Conservation (phyloP, 2,113 vertebrate genomes). For the Tupaia chinensis region DNA sequence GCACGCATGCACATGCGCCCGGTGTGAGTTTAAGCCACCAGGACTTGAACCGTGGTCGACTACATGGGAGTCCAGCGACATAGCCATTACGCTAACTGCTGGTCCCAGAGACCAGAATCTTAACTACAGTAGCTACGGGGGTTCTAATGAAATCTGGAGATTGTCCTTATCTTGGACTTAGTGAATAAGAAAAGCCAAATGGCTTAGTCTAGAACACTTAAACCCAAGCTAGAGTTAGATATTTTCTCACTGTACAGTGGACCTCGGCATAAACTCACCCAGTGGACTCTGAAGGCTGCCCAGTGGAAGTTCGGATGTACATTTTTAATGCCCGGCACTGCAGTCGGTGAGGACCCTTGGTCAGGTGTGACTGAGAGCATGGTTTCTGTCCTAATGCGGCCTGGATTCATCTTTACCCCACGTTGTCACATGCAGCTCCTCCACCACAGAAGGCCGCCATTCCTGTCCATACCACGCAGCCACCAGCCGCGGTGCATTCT, state of each 20-base stretch:
- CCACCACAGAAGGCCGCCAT: no score
- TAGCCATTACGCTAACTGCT: no score
- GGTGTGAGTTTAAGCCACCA: no score
- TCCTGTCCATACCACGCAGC: background rate
- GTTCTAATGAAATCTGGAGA: background rate
- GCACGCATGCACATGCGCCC: no score
- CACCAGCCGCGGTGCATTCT: background rate
- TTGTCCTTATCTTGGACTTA: background rate
- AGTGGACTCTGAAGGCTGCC: background rate
- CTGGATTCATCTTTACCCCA: background rate
- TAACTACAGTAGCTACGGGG: background rate
- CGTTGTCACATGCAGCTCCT: background rate
- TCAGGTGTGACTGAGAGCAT: background rate
- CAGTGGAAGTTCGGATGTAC: background rate
- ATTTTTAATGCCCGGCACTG: background rate
- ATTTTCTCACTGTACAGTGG: background rate
- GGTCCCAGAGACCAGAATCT: background rate
- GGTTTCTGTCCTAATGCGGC: background rate
- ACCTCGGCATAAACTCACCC: background rate
- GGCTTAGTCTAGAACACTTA: background rate
- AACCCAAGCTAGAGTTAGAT: constrained; percentile 14
- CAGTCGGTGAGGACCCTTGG: background rate
- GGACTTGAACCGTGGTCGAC: no score
- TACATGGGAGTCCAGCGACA: no score
- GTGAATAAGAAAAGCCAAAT: background rate